Percentiles rank a stretch among this genome's conserved stretches.
Conservation (phyloP, 2,113 vertebrate genomes). For the Proteles cristata region DNA sequence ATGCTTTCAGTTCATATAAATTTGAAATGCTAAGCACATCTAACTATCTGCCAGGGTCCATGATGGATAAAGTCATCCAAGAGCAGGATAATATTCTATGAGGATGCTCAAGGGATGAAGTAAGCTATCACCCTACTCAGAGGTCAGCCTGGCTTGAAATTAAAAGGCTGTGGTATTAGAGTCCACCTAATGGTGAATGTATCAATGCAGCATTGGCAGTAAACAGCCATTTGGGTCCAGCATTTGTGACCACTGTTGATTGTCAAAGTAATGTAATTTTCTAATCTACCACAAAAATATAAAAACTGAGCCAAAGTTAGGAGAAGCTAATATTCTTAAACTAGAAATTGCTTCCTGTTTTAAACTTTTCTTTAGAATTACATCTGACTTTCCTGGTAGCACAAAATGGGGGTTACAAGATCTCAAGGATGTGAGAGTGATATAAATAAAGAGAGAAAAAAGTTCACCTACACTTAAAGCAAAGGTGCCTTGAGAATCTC, state of each 20-base stretch:
- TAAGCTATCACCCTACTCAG: slow-evolving; percentile 77
- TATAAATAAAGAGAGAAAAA: neutral
- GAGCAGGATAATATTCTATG: slow-evolving; percentile 74
- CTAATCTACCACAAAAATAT: slow-evolving; percentile 76
- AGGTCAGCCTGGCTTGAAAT: slow-evolving; percentile 82
- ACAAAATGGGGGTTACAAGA: neutral
- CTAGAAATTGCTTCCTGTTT: slow-evolving; percentile 54
- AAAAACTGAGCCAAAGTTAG: slow-evolving; percentile 69
- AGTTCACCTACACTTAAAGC: neutral
- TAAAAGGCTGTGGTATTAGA: slow-evolving; percentile 86
- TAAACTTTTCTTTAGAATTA: slow-evolving; percentile 16
- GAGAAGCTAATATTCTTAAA: slow-evolving; percentile 66
- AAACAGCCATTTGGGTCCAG: slow-evolving; percentile 80
- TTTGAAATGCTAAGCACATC: slow-evolving; percentile 78
- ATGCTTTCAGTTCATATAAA: slow-evolving; percentile 81
- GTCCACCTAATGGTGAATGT: slow-evolving; percentile 84
- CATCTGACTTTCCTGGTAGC: neutral
- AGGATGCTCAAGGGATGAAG: slow-evolving; percentile 80
- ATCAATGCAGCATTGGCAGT: slow-evolving; percentile 81
- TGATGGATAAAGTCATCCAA: slow-evolving; percentile 84
- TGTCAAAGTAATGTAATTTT: slow-evolving; percentile 82
- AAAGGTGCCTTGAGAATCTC: neutral
- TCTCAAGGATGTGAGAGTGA: neutral
- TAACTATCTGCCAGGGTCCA: slow-evolving; percentile 62
- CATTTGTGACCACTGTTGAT: slow-evolving; percentile 80